Conservation (phyloP, 2,888 invertebrate genomes). For the Hirtodrosophila cameraria region DNA sequence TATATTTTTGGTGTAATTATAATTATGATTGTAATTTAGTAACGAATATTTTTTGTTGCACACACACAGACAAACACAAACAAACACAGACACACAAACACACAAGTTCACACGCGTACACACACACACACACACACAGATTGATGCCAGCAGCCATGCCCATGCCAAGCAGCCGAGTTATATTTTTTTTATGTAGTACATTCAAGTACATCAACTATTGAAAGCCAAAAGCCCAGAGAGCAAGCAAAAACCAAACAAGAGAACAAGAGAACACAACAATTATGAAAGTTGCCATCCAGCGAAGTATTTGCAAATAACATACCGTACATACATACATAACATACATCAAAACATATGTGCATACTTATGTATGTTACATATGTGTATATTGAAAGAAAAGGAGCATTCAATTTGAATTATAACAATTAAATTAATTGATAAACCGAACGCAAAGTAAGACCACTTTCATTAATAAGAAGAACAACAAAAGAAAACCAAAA, state of each 20-base stretch:
- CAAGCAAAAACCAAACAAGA: conserved; percentile 13
- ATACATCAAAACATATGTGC: conserved; percentile 9
- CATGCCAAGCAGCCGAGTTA: conserved; percentile 32
- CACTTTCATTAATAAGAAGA: conserved; percentile 37
- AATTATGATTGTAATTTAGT: conserved; percentile 27
- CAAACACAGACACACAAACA: conserved; percentile 19
- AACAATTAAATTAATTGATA: conserved; percentile 21
- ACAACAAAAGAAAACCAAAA: conserved; percentile 26
- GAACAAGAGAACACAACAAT: conserved; percentile 40
- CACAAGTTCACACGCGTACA: conserved; percentile 7
- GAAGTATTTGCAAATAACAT: conserved; percentile 69
- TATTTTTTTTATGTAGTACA: conserved; percentile 27
- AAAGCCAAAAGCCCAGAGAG: conserved; percentile 23
- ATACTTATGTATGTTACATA: conserved; percentile 10
- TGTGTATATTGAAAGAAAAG: conserved; percentile 7
- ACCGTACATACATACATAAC: conserved; percentile 16
- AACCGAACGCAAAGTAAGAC: conserved; percentile 17
- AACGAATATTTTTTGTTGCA: conserved; percentile 54
- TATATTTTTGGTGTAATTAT: conserved; percentile 28
- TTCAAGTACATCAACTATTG: conserved; percentile 13
- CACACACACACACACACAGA: conserved; percentile 9
- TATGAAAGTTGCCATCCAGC: conserved; percentile 78
- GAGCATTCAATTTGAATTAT: conserved; percentile 19
- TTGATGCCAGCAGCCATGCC: conserved; percentile 27
- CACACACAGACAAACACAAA: conserved; percentile 29